Evolutionary conservation across 2,113 vertebrate genomes (phyloP), one percentile per base, ranked within the genome.

Genomic region (Thamnaconus septentrionalis): DNA sequence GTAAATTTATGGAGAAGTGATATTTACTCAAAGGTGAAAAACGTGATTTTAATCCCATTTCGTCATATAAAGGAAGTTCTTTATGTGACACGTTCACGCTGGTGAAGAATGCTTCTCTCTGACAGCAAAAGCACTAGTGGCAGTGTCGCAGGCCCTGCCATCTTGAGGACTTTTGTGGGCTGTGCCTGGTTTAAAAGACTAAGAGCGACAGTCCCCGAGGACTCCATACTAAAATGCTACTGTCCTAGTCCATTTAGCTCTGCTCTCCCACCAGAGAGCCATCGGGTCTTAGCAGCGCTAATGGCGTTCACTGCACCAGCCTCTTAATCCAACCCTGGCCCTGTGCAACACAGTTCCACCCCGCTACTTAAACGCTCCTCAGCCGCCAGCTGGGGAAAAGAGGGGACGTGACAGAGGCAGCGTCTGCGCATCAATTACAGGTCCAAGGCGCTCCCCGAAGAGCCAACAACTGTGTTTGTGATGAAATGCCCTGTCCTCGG

Each of bases 391-490:
- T 74, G 62, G 81, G 79, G 78, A 77, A 59, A 58, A 64, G 18
- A 31, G 72, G 57, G 66, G 67, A 81, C 43, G 4, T 71, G 75
- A 76, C 69, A 73, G 69, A 53, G 66, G 71, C 64, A 71, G 72
- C 53, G 73, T 86, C 76, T 87, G 83, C 48, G 76, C 87, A 87
- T 92, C 84, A 89, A 87, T 90, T 88, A 89, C 72, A 73, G 73
- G 72, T 84, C 72, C 11, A 18, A 79, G 54, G 46, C 57, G 54
- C 56, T 87, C 88, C 88, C 78, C 5, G 63, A 66, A 74, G 88
- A 87, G 66, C 58, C 44, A 63, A 80, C 75, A 80, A 55, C 65
- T 9, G 56, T 78, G 64, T 84, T 82, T 75, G 79, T 84, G 81
- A 85, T 81, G 86, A 84, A 87, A 85, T 71, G 50, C 66, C 8